phyloP scores from a whole-genome alignment of 2,888 invertebrate genomes.

The Salpingus planirostris region DNA sequence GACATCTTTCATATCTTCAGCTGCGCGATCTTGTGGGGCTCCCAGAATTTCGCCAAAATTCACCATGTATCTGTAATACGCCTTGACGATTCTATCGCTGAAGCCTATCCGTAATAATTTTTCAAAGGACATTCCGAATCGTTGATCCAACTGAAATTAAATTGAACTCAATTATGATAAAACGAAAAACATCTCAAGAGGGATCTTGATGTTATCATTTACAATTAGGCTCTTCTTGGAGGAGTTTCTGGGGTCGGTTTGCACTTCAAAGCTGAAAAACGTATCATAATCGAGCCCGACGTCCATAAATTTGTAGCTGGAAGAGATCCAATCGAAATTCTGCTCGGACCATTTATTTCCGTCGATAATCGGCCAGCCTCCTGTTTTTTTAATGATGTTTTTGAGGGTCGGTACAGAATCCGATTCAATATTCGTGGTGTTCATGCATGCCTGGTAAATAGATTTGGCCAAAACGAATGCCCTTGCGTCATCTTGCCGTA shows the following conservation, averaged over 20 bases:
- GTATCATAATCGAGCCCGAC: conserved; percentile 73
- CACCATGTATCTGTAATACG: conserved; percentile 21
- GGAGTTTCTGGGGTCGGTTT: conserved; percentile 74
- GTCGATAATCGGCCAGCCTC: conserved; percentile 47
- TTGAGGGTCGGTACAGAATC: conserved; percentile 45
- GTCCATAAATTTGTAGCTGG: conserved; percentile 57
- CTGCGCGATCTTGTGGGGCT: conserved; percentile 16
- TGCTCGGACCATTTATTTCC: conserved; percentile 42
- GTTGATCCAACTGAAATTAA: conserved; percentile 21
- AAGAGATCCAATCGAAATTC: conserved; percentile 17
- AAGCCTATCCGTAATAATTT: conserved; percentile 18
- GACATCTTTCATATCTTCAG: conserved; percentile 18
- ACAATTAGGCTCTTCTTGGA: too few relatives aligned
- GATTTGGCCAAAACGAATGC: conserved; percentile 40
- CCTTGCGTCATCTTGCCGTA: conserved; percentile 34
- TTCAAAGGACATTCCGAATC: conserved; percentile 17
- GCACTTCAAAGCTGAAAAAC: conserved; percentile 72
- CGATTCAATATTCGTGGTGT: conserved; percentile 57
- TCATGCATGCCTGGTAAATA: conserved; percentile 43
- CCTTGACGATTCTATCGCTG: conserved; percentile 18
- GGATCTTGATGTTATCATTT: too few relatives aligned
- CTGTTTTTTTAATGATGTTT: conserved; percentile 34
- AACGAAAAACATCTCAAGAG: too few relatives aligned
- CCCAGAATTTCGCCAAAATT: conserved; percentile 21
- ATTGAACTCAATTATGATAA: too few relatives aligned